Evolutionary conservation across 1,140 invertebrate species (phyloP).

Genomic region (Chrysopa pallens): DNA sequence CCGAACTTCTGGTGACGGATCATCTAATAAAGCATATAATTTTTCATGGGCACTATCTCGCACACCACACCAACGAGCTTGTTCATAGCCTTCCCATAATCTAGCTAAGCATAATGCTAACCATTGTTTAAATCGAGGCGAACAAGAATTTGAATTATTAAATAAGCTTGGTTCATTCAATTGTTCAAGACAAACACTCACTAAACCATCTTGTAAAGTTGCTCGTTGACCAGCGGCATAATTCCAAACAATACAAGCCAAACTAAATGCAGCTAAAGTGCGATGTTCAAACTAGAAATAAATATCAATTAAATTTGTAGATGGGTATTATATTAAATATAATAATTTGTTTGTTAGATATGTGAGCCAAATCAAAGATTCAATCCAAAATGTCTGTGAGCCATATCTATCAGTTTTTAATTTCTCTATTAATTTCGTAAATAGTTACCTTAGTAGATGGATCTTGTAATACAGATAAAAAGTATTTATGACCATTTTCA

Average conservation of each 20-base stretch:
- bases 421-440: neutral
- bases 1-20: slow-evolving; percentile 73
- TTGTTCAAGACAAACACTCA: slow-evolving; percentile 79
- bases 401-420: neutral
- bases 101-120: slow-evolving; percentile 82
- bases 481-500: slow-evolving; percentile 90
- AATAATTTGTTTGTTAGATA: slow-evolving; percentile 2
- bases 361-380: neutral
- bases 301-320: slow-evolving; percentile 4
- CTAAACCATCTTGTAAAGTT: slow-evolving; percentile 67
- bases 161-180: slow-evolving; percentile 27
- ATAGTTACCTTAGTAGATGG: slow-evolving; percentile 53
- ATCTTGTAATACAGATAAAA: slow-evolving; percentile 77
- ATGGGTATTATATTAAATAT: too few relatives aligned
- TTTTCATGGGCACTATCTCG: slow-evolving; percentile 93
- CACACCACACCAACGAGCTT: slow-evolving; percentile 88
- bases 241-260: slow-evolving; percentile 83
- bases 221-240: slow-evolving; percentile 74
- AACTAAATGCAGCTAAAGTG: slow-evolving; percentile 79
- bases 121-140: slow-evolving; percentile 67
- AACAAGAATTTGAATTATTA: slow-evolving; percentile 19
- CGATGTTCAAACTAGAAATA: slow-evolving; percentile 57
- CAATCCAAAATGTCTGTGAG: neutral
- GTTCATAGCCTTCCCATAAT: slow-evolving; percentile 85
- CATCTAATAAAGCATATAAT: slow-evolving; percentile 58